phyloP scores from a whole-genome alignment of 2,888 invertebrate species.

The Dyspetes luteomarginatus region DNA sequence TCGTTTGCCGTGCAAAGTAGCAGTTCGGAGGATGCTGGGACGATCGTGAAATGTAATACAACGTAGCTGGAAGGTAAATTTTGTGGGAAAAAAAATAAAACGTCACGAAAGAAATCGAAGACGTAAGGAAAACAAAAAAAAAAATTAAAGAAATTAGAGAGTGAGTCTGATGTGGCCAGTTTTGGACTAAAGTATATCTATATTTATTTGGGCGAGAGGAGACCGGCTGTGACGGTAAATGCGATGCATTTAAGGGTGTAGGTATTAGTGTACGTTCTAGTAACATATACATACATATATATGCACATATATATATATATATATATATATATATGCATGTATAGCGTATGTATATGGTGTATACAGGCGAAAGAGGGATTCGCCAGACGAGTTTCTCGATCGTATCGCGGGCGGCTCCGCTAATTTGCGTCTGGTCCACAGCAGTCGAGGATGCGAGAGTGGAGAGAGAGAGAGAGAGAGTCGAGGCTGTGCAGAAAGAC shows the following conservation, averaged over 20 bases:
- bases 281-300: background rate
- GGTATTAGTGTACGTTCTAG: slow-evolving; percentile 30
- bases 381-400: slow-evolving; percentile 66
- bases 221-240: slow-evolving; percentile 50
- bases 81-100: slow-evolving; percentile 27
- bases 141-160: background rate
- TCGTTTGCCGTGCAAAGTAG: slow-evolving; percentile 41
- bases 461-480: slow-evolving; percentile 23
- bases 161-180: slow-evolving; percentile 34
- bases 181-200: slow-evolving; percentile 4
- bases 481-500: slow-evolving; percentile 5
- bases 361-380: too few relatives aligned
- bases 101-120: background rate
- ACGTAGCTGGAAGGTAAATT: slow-evolving; percentile 50
- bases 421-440: slow-evolving; percentile 69
- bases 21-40: slow-evolving; percentile 17
- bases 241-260: slow-evolving; percentile 35
- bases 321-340: background rate
- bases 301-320: background rate
- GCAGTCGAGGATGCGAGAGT: slow-evolving; percentile 35
- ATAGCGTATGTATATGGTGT: too few relatives aligned
- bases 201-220: background rate
- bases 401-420: slow-evolving; percentile 66
- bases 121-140: background rate
- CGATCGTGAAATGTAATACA: slow-evolving; percentile 63